Evolutionary conservation across 2,113 vertebrate genomes (phyloP).

Genomic region (Caranx melampygus): DNA sequence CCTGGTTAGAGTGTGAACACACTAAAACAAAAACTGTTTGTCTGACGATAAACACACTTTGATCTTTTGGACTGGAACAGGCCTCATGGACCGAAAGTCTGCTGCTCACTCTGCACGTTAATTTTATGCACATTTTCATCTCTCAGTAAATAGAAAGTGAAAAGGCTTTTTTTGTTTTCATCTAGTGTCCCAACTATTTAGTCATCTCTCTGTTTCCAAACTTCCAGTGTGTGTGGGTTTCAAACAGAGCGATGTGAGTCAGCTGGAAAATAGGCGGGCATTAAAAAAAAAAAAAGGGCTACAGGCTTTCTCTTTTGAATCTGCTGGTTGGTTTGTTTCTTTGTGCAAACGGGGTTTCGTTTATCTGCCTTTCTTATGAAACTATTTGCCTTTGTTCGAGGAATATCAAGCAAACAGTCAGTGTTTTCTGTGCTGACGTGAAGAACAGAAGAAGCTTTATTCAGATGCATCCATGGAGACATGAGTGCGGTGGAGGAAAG

Average conservation of each 20-base stretch:
- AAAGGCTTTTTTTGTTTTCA: not conserved
- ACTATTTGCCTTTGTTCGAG: not conserved
- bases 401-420: constrained; percentile 11
- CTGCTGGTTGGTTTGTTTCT: constrained; percentile 1
- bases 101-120: constrained; percentile 9
- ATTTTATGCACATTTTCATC: constrained; percentile 7
- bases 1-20: constrained; percentile 11
- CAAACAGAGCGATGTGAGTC: constrained; percentile 20
- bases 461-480: constrained; percentile 6
- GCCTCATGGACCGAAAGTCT: not conserved
- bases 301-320: not conserved
- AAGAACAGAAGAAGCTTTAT: not conserved
- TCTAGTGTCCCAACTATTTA: constrained; percentile 8
- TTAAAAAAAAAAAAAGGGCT: constrained; percentile 7
- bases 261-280: constrained; percentile 42
- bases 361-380: constrained; percentile 27
- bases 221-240: constrained; percentile 28
- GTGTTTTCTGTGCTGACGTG: constrained; percentile 4
- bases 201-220: constrained; percentile 35
- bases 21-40: constrained; percentile 17
- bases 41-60: constrained; percentile 41
- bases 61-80: constrained; percentile 21
- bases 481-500: not conserved
- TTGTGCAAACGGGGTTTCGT: constrained; percentile 4
- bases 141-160: constrained; percentile 7